These are phyloP conservation scores for Xyrauchen texanus DNA, from an alignment of 2,113 vertebrate genomes.

Conservation along the genomic window DNA sequence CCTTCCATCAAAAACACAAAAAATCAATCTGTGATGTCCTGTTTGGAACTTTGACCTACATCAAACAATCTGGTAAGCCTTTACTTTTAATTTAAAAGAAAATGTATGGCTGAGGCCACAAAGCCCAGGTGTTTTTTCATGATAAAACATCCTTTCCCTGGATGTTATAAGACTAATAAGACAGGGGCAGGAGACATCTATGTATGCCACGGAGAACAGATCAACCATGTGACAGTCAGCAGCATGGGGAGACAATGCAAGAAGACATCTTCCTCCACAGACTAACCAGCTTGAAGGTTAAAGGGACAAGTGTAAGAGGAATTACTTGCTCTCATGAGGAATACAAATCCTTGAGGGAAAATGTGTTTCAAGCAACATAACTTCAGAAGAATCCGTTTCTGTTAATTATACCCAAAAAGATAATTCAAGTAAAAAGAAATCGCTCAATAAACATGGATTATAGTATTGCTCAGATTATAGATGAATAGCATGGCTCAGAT, in stretches of 20 bases:
- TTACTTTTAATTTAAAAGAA: conserved; percentile 11
- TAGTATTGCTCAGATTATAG: conserved; percentile 30
- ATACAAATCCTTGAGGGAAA: conserved; percentile 34
- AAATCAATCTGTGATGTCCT: conserved; percentile 4
- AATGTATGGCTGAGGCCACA: background rate
- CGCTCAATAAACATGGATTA: conserved; percentile 3
- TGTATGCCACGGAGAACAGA: background rate
- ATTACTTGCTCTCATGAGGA: conserved; percentile 45
- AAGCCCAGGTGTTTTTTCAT: background rate
- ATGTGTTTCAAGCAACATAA: conserved; percentile 36
- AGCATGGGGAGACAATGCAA: conserved; percentile 10
- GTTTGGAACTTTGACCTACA: background rate
- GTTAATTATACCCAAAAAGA: conserved; percentile 56
- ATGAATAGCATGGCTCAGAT: no score
- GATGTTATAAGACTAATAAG: background rate
- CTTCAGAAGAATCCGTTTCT: conserved; percentile 44
- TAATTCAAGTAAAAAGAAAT: conserved; percentile 30
- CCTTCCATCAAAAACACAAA: background rate
- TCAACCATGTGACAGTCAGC: background rate
- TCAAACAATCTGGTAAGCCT: conserved; percentile 1
- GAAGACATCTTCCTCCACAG: conserved; percentile 21
- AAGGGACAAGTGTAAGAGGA: conserved; percentile 44
- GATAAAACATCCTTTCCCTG: background rate
- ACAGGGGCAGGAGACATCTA: background rate
- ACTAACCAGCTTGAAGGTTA: conserved; percentile 50